These are phyloP conservation scores for Paedocypris micromegethes DNA, from an alignment of 2,797 vertebrate genomes.

Conservation along the genomic window DNA sequence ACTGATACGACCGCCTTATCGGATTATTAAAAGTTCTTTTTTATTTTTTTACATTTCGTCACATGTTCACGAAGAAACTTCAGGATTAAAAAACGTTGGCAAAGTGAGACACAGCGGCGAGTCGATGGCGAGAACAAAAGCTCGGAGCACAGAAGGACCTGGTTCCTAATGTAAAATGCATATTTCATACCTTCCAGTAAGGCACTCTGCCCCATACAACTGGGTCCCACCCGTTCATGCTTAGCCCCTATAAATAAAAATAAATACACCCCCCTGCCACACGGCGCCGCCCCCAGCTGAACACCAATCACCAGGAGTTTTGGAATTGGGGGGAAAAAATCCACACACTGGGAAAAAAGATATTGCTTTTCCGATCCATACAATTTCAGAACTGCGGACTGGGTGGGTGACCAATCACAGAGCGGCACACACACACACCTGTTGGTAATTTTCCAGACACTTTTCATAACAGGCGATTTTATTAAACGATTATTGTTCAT, in stretches of 20 bases:
- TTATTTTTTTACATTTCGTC: slow-evolving; percentile 21
- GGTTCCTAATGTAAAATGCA: slow-evolving; percentile 15
- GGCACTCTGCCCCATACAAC: slow-evolving; percentile 69
- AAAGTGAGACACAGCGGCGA: not conserved
- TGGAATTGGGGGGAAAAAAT: too few species aligned
- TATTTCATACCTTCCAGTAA: slow-evolving; percentile 62
- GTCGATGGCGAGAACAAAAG: slow-evolving; percentile 13
- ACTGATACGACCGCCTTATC: slow-evolving; percentile 5
- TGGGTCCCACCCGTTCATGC: slow-evolving; percentile 40
- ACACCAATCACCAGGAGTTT: slow-evolving; percentile 24
- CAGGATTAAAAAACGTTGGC: slow-evolving; percentile 12
- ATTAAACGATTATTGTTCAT: too few species aligned
- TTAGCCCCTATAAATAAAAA: slow-evolving; percentile 47
- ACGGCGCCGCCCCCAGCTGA: slow-evolving; percentile 21
- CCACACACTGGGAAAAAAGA: too few species aligned
- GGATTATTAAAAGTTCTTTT: not conserved
- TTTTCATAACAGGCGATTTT: too few species aligned
- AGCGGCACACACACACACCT: too few species aligned
- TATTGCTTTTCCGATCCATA: too few species aligned
- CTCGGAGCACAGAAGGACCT: slow-evolving; percentile 3
- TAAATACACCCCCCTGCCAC: slow-evolving; percentile 36
- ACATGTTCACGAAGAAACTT: slow-evolving; percentile 2
- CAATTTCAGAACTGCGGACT: too few species aligned
- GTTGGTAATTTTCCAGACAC: too few species aligned
- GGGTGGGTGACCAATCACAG: too few species aligned